These are phyloP conservation scores for Adelosebastes latens DNA, from an alignment of 2,797 vertebrate genomes.

Conservation along the genomic window DNA sequence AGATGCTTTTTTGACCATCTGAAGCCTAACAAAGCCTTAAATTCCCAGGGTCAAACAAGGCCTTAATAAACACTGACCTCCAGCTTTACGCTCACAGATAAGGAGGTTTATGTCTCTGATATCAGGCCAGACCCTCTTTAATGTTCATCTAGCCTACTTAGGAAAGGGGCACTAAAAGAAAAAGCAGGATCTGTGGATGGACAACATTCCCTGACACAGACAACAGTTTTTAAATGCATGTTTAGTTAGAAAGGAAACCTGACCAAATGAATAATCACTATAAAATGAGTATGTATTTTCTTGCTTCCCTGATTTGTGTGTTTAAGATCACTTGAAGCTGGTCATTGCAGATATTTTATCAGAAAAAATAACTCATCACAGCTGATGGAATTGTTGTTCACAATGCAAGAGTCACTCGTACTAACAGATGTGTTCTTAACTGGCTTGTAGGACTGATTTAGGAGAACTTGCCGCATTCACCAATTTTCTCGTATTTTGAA, in stretches of 20 bases:
- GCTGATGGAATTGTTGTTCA: not conserved
- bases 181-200: not conserved
- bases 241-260: not conserved
- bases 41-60: slow-evolving; percentile 4
- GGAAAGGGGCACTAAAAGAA: not conserved
- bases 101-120: slow-evolving; percentile 11
- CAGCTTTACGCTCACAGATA: slow-evolving; percentile 21
- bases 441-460: no score
- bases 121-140: slow-evolving; percentile 4
- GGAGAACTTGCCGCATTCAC: no score
- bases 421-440: no score
- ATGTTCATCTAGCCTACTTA: not conserved
- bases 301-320: not conserved
- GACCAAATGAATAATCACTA: not conserved
- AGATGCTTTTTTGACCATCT: not conserved
- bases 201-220: not conserved
- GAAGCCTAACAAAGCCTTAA: not conserved
- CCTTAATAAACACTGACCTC: slow-evolving; percentile 31
- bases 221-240: not conserved
- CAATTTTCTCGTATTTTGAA: not conserved
- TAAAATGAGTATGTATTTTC: not conserved
- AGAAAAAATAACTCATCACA: not conserved
- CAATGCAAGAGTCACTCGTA: no score
- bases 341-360: not conserved
- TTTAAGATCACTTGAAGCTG: not conserved